phyloP scores from a whole-genome alignment of 2,888 invertebrate species.

The Strigamia maritima region DNA sequence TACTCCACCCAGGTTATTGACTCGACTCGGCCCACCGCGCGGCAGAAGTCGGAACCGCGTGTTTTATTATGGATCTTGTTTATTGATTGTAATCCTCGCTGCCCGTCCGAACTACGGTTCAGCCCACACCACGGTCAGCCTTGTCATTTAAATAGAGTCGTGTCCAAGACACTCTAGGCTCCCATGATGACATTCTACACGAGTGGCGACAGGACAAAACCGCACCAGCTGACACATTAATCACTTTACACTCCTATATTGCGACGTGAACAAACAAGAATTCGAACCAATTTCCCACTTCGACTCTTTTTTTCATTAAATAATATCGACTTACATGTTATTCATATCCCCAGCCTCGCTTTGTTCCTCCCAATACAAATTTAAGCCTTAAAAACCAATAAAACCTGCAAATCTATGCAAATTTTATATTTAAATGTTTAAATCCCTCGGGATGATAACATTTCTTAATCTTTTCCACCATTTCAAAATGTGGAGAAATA shows the following conservation, averaged over 20 bases:
- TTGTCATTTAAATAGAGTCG: conserved; percentile 28
- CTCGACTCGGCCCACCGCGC: background rate
- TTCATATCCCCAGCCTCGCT: background rate
- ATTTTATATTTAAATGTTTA: no score
- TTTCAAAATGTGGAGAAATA: background rate
- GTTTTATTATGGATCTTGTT: conserved; percentile 22
- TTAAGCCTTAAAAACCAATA: background rate
- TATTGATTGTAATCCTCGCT: conserved; percentile 22
- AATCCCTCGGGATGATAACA: no score
- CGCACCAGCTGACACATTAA: conserved; percentile 32
- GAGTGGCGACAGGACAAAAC: conserved; percentile 20
- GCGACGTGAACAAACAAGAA: conserved; percentile 15
- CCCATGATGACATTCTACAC: background rate
- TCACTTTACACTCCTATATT: conserved; percentile 3
- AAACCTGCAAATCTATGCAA: no score
- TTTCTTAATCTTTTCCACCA: no score
- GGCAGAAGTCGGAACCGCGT: no score
- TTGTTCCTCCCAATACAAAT: background rate
- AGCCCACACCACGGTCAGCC: conserved; percentile 17
- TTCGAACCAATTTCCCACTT: background rate
- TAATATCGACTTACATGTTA: background rate
- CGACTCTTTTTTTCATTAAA: background rate
- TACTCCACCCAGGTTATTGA: conserved; percentile 33
- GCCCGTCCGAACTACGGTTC: background rate
- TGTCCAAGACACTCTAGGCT: background rate